Conservation (phyloP, 2,888 invertebrate species). For the Drosophila subquinaria region DNA sequence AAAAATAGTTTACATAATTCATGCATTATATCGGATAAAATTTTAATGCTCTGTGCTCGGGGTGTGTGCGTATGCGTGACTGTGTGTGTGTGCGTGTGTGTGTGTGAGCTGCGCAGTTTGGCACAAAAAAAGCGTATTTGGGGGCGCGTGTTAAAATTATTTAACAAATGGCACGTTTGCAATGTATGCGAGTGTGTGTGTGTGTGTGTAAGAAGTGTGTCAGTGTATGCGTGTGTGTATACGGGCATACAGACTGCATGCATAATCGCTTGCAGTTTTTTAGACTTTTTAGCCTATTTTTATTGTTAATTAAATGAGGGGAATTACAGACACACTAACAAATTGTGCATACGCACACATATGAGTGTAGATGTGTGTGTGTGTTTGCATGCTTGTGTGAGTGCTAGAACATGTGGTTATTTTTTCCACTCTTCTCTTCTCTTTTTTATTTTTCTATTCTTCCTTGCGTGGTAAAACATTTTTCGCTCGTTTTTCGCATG, state of each 20-base stretch:
- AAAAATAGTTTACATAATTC: conserved; percentile 82
- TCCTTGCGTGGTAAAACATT: conserved; percentile 61
- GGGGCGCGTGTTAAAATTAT: conserved; percentile 76
- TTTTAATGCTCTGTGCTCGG: conserved; percentile 65
- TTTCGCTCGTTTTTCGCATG: conserved; percentile 73
- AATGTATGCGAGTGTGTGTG: conserved; percentile 51
- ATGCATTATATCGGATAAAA: conserved; percentile 82
- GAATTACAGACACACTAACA: conserved; percentile 62
- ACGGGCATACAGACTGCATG: conserved; percentile 62
- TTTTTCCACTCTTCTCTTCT: conserved; percentile 33
- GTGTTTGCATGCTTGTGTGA: conserved; percentile 28
- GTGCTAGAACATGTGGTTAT: conserved; percentile 14
- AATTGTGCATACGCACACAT: conserved; percentile 14
- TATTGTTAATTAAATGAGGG: conserved; percentile 84
- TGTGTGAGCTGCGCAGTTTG: conserved; percentile 43
- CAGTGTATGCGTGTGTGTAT: conserved; percentile 54
- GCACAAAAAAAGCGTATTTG: conserved; percentile 58
- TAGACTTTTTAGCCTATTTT: conserved; percentile 84
- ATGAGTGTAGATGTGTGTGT: not conserved
- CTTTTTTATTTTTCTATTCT: conserved; percentile 60
- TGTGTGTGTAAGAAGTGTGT: conserved; percentile 30
- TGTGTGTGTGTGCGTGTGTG: conserved; percentile 15
- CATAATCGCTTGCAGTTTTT: conserved; percentile 77
- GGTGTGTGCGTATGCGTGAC: conserved; percentile 7
- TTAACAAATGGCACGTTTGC: conserved; percentile 77